These are phyloP conservation scores for Stenodema calcarata DNA, from an alignment of 2,888 invertebrate species.

Conservation along the genomic window DNA sequence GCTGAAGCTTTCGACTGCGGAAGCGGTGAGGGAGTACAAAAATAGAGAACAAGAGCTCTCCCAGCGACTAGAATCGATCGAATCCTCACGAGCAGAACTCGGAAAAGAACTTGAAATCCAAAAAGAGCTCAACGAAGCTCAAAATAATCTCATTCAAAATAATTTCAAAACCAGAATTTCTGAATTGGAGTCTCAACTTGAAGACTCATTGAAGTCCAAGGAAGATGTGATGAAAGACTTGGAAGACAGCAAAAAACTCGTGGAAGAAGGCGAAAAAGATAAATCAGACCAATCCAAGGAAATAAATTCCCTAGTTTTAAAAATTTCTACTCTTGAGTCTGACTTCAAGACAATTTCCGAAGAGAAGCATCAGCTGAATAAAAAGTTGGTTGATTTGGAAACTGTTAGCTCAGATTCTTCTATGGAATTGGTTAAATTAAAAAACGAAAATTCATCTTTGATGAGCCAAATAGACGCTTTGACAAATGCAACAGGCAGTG, in stretches of 20 bases:
- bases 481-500: not conserved
- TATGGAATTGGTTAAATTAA: not conserved
- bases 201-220: not conserved
- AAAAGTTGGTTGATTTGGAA: constrained; percentile 27
- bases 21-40: constrained; percentile 56
- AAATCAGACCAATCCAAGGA: constrained; percentile 61
- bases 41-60: constrained; percentile 57
- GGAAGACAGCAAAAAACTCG: constrained; percentile 60
- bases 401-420: not conserved
- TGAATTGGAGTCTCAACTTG: constrained; percentile 4
- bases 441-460: not conserved
- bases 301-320: not conserved
- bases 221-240: constrained; percentile 60
- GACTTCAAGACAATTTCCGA: constrained; percentile 58
- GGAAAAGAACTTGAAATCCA: constrained; percentile 59
- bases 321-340: constrained; percentile 23
- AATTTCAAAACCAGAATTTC: constrained; percentile 15
- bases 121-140: constrained; percentile 52
- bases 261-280: constrained; percentile 62
- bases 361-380: constrained; percentile 22
- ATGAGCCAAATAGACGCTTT: not conserved
- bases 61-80: constrained; percentile 45
- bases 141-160: not conserved
- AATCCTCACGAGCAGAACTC: constrained; percentile 17
- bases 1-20: constrained; percentile 57